Base-by-base conservation (phyloP, 1,140 invertebrate genomes). In the Rhopalosiphum maidis region DNA sequence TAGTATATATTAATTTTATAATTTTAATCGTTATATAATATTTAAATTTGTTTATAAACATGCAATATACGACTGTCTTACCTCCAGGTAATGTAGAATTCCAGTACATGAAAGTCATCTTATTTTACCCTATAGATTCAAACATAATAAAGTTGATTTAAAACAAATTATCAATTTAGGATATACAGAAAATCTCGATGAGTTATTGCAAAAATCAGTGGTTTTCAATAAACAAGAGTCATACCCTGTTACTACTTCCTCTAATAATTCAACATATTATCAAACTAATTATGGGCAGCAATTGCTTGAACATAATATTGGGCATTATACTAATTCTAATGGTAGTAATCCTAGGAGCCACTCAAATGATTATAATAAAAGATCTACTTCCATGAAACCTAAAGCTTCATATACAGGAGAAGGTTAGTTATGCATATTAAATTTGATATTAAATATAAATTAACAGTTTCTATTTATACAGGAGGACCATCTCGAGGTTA, bases 171-270 rank as follows among this genome's bases (percentile, higher is more conserved):
- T 83, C 83, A 48, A 92, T 91, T 91, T 48, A 92, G 90, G 90
- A 51, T 92, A 83, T 55, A 41, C 77, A 85, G 82, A 93, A 9
- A 54, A 93, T 86, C 37, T 93, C 37, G 85, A 93, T 55, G 82
- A 93, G 18, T 41, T 93, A 85, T 86, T 93, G 41, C 91, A 93
- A 93, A 93, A 93, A 51, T 54, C 91, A 37, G 46, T 93, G 21
- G 82, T 93, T 51, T 93, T 86, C 35, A 93, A 55, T 55, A 93
- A 93, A 41, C 91, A 93, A 55, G 91, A 93, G 3, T 55, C 60
- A 91, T 92, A 54, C 55, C 35, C 82, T 86, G n/a, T 30, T 35
- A 82, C 60, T n/a, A 86, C 30, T 37, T 35, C 91, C 7, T 85
- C 82, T 18, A 93, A 93, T 43, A 86, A 92, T 51, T 37, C 91